A percentile compares a stretch with the other conserved stretches of the same genome.
phyloP scores from a whole-genome alignment of 2,113 vertebrate genomes.

The Muntiacus reevesi region DNA sequence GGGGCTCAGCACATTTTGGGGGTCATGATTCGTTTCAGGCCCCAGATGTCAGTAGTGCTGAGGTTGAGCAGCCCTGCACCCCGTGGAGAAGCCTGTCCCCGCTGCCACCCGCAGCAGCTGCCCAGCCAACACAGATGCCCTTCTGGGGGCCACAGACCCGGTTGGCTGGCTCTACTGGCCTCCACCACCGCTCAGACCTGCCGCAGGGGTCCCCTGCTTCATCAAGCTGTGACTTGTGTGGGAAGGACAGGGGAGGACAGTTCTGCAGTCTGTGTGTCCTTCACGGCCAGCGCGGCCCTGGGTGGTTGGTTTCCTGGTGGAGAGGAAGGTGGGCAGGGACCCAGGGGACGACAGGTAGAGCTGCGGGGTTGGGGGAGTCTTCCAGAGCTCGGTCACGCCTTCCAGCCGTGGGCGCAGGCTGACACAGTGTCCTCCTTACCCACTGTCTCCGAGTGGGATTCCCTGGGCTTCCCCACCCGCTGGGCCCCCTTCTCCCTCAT shows the following conservation, averaged over 20 bases:
- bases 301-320: background rate
- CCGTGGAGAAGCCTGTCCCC: background rate
- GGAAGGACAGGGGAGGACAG: background rate
- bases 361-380: background rate
- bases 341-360: background rate
- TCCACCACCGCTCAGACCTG: background rate
- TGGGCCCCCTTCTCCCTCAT: background rate
- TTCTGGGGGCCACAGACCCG: background rate
- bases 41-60: no score
- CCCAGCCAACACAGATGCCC: background rate
- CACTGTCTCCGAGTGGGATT: background rate
- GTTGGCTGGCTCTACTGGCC: background rate
- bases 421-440: background rate
- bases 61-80: background rate
- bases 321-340: background rate
- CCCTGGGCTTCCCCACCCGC: background rate
- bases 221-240: background rate
- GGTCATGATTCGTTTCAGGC: background rate
- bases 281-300: accelerated
- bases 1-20: background rate
- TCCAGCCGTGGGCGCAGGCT: background rate
- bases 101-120: accelerated
- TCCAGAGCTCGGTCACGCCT: background rate
- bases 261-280: background rate
- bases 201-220: no score